Percentiles rank a stretch among this genome's conserved stretches.
Conservation (phyloP, 2,113 vertebrate species). For the Tragelaphus buxtoni region DNA sequence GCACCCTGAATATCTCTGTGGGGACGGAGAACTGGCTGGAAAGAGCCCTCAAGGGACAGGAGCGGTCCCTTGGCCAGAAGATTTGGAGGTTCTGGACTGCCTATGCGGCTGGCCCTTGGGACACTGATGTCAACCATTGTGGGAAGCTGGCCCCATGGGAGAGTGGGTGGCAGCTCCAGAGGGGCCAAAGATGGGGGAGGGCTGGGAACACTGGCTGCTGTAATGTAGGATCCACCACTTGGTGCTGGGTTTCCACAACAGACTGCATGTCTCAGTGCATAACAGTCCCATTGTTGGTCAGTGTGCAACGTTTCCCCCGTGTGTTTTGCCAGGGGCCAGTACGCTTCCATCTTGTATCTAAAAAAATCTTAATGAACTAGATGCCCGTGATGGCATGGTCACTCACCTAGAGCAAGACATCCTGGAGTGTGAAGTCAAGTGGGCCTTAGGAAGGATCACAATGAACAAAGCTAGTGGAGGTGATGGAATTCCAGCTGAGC, state of each 20-base stretch:
- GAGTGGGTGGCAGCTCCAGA: background rate
- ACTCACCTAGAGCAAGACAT: background rate
- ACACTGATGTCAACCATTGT: background rate
- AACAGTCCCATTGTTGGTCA: accelerated
- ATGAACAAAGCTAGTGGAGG: background rate
- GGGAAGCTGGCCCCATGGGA: background rate
- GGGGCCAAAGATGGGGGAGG: background rate
- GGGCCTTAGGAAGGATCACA: background rate
- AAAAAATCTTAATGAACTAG: background rate
- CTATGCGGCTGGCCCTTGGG: accelerated
- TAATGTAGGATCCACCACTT: background rate
- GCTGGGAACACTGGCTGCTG: background rate
- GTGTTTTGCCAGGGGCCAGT: background rate
- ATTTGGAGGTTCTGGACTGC: background rate
- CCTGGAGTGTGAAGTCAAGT: background rate
- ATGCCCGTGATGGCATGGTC: background rate
- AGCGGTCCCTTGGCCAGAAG: background rate
- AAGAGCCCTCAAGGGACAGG: background rate
- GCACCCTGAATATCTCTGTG: background rate
- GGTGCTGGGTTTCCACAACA: no score
- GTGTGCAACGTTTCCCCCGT: background rate
- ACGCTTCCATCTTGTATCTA: background rate
- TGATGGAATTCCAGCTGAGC: background rate
- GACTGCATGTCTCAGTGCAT: background rate
- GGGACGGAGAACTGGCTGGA: background rate